phyloP scores from a whole-genome alignment of 2,113 vertebrate species.

The Podarcis raffonei region DNA sequence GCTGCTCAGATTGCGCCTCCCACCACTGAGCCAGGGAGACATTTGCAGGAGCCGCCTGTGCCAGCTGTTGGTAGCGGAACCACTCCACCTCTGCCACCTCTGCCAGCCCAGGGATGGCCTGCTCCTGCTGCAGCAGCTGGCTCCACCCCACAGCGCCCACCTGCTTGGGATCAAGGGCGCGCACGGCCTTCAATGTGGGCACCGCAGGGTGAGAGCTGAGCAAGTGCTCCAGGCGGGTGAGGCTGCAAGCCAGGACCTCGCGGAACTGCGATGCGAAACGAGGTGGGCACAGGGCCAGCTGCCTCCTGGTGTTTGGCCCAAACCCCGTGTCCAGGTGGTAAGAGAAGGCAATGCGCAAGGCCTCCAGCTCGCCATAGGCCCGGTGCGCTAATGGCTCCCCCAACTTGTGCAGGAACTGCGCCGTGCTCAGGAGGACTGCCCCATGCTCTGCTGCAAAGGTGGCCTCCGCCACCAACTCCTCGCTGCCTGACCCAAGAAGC shows the following conservation, averaged over 20 bases:
- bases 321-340: neutral
- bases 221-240: neutral
- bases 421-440: neutral
- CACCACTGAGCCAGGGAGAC: conserved; percentile 23
- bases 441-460: conserved; percentile 6
- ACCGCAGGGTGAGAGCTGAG: neutral
- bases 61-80: conserved; percentile 18
- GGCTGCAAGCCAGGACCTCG: neutral
- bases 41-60: neutral
- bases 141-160: conserved; percentile 3
- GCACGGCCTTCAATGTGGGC: conserved; percentile 8
- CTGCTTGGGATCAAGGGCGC: conserved; percentile 12
- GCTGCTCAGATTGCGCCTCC: conserved; percentile 11
- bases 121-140: neutral
- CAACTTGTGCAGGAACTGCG: neutral
- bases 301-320: neutral
- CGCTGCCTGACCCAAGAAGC: neutral
- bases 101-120: neutral
- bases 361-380: conserved; percentile 12
- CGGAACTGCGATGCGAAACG: neutral
- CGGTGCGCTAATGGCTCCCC: conserved; percentile 5
- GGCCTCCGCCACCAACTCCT: neutral
- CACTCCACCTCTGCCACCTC: conserved; percentile 22
- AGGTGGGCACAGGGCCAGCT: neutral
- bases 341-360: conserved; percentile 3